phyloP scores from a whole-genome alignment of 2,888 invertebrate genomes.

The Strigamia crassipes region DNA sequence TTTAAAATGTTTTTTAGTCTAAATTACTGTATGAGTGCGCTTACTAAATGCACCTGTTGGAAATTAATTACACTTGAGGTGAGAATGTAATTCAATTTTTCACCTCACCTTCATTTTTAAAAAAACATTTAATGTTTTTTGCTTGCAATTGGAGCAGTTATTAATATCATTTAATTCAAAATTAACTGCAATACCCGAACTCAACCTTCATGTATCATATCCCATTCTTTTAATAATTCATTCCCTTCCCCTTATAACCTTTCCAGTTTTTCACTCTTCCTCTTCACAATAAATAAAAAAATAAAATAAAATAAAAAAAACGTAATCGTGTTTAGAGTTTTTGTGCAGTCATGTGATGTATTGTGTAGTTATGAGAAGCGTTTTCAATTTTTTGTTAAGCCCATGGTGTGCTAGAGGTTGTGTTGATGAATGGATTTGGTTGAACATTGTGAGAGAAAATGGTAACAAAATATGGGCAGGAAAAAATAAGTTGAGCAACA shows the following conservation, averaged over 20 bases:
- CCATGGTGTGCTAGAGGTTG: neutral
- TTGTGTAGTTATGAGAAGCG: constrained; percentile 1
- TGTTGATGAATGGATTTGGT: constrained; percentile 12
- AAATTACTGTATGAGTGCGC: no score
- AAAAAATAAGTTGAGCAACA: constrained; percentile 8
- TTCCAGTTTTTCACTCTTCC: neutral
- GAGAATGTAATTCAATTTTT: no score
- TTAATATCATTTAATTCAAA: no score
- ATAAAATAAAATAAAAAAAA: no score
- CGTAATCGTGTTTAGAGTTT: neutral
- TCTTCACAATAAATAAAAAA: neutral
- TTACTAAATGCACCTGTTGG: no score
- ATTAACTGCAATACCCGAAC: neutral
- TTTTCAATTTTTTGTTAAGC: neutral
- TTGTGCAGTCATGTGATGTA: constrained; percentile 5
- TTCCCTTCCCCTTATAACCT: neutral
- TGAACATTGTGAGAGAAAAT: constrained; percentile 17
- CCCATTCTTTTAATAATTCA: neutral
- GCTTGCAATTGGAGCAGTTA: no score
- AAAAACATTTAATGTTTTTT: no score
- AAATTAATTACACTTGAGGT: no score
- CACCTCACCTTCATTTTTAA: no score
- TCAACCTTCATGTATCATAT: neutral
- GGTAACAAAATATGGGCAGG: neutral
- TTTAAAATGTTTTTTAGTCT: no score